phyloP scores from a whole-genome alignment of 2,113 vertebrate species.

The Megalops atlanticus region DNA sequence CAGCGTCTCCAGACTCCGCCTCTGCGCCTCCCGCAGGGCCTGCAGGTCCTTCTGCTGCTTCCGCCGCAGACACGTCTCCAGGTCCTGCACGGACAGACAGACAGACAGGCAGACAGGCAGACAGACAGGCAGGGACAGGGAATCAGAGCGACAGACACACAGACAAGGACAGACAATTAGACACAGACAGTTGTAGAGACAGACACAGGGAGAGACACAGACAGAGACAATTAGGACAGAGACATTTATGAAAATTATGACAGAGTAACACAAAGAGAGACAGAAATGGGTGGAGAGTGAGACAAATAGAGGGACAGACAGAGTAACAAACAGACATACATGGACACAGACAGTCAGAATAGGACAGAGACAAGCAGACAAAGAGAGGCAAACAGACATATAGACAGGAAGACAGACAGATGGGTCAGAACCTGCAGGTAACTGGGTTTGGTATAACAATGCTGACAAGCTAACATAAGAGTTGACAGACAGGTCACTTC shows the following conservation, averaged over 20 bases:
- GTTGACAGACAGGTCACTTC: background rate
- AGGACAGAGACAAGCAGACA: too few relatives aligned
- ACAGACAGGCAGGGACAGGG: conserved; percentile 2
- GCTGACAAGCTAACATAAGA: background rate
- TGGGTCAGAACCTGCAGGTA: background rate
- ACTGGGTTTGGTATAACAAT: background rate
- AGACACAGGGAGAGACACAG: background rate
- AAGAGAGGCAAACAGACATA: too few relatives aligned
- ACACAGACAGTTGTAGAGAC: too few relatives aligned
- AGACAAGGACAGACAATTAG: conserved; percentile 16
- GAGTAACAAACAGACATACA: background rate
- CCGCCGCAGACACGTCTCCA: conserved; percentile 89
- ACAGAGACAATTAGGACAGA: conserved; percentile 32
- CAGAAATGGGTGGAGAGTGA: too few relatives aligned
- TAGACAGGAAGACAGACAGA: too few relatives aligned
- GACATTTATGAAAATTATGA: conserved; percentile 13
- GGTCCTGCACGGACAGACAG: conserved; percentile 69
- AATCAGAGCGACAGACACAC: too few relatives aligned
- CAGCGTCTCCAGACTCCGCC: conserved; percentile 89
- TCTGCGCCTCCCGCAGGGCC: conserved; percentile 87
- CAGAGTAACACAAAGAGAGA: background rate
- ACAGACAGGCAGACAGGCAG: conserved; percentile 8
- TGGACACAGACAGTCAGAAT: background rate
- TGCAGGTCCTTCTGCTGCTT: conserved; percentile 91
- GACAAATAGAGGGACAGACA: background rate